These are phyloP conservation scores for Drosophila barbarae DNA, from an alignment of 2,888 invertebrate species.

Conservation along the genomic window DNA sequence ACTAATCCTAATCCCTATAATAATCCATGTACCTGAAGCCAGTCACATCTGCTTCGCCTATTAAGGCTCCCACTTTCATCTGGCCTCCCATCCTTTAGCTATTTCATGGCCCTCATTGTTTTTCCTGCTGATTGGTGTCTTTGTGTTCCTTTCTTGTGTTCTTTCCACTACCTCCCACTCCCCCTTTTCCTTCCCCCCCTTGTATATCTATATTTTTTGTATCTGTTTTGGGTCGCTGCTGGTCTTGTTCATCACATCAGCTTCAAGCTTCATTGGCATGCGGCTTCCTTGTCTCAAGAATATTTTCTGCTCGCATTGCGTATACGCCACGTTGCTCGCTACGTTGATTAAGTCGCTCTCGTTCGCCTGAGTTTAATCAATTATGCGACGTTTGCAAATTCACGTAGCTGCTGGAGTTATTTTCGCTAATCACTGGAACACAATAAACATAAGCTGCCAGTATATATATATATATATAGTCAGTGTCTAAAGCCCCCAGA, in stretches of 20 bases:
- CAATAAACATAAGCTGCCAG: conserved; percentile 38
- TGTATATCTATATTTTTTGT: conserved; percentile 8
- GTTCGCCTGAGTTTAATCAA: conserved; percentile 64
- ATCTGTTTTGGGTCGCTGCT: conserved; percentile 8
- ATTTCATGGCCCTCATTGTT: conserved; percentile 48
- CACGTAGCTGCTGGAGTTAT: conserved; percentile 23
- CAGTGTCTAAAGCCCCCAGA: conserved; percentile 1
- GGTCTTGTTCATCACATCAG: conserved; percentile 19
- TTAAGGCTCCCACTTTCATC: conserved; percentile 39
- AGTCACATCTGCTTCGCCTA: conserved; percentile 38
- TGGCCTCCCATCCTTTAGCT: conserved; percentile 15
- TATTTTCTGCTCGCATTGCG: conserved; percentile 48
- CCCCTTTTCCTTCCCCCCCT: background rate
- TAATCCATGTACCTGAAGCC: conserved; percentile 15
- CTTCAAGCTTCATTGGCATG: conserved; percentile 20
- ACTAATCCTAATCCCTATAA: background rate
- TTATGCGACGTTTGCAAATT: conserved; percentile 69
- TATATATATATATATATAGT: background rate
- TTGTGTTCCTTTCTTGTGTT: conserved; percentile 21
- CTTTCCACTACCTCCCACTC: too few relatives aligned
- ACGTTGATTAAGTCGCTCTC: conserved; percentile 70
- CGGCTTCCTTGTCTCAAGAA: conserved; percentile 11
- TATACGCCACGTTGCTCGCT: conserved; percentile 65
- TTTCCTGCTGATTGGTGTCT: conserved; percentile 61
- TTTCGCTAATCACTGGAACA: conserved; percentile 38